Evolutionary conservation across 2,797 vertebrate genomes (phyloP).

Genomic region (Centropyge bicolor): DNA sequence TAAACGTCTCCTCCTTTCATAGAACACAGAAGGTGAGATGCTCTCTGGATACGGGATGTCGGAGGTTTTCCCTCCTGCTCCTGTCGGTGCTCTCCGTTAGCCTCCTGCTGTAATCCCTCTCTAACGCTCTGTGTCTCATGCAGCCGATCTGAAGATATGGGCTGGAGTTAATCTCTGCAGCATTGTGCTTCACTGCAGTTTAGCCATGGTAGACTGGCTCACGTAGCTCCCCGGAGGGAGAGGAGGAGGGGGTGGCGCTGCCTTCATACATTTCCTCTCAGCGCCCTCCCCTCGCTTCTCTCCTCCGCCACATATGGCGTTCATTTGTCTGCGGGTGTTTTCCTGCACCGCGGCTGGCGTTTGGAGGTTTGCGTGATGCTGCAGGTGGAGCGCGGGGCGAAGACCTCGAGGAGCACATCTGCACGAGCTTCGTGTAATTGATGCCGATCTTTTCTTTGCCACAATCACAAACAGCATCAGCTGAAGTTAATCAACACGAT

Average conservation of each 20-base stretch:
- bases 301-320: conserved; percentile 26
- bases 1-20: background rate
- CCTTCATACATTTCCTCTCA: conserved; percentile 41
- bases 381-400: conserved; percentile 6
- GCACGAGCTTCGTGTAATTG: background rate
- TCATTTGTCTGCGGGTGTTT: conserved; percentile 42
- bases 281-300: conserved; percentile 14
- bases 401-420: background rate
- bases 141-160: conserved; percentile 68
- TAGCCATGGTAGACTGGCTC: conserved; percentile 80
- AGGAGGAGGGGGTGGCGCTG: conserved; percentile 26
- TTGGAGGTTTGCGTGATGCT: conserved; percentile 4
- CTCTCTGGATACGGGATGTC: conserved; percentile 32
- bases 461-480: conserved; percentile 19
- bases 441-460: background rate
- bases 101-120: conserved; percentile 67
- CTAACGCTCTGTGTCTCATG: conserved; percentile 51
- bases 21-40: conserved; percentile 35
- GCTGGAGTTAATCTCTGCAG: conserved; percentile 80
- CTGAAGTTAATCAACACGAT: conserved; percentile 44
- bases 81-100: conserved; percentile 31
- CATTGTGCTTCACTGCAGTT: conserved; percentile 81
- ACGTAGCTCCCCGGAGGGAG: conserved; percentile 63
- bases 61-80: conserved; percentile 11
- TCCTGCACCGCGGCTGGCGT: conserved; percentile 21